Conservation (phyloP, 2,888 invertebrate genomes). For the Schizotus pectinicornis region DNA sequence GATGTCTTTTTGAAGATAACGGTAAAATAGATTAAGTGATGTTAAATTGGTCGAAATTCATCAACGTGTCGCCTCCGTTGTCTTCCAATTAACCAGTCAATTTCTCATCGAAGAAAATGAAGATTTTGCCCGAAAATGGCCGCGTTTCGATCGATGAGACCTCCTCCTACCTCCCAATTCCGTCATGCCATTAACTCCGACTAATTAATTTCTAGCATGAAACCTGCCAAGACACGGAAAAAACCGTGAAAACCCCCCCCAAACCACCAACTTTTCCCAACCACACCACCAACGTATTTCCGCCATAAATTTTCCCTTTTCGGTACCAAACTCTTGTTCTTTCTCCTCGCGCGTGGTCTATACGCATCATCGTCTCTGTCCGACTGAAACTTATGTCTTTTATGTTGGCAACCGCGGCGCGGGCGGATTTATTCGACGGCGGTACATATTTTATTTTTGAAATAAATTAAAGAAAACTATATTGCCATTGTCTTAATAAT, state of each 20-base stretch:
- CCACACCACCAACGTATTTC: not conserved
- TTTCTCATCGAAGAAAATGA: too few species aligned
- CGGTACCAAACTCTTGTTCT: conserved; percentile 3
- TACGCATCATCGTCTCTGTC: too few species aligned
- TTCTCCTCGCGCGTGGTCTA: too few species aligned
- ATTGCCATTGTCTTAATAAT: conserved; percentile 46
- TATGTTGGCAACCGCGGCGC: conserved; percentile 12
- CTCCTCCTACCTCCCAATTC: not conserved
- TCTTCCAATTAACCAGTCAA: too few species aligned
- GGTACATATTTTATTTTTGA: conserved; percentile 48
- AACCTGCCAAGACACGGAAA: conserved; percentile 8
- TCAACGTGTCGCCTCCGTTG: too few species aligned
- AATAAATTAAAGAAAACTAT: conserved; percentile 51
- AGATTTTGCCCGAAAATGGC: too few species aligned
- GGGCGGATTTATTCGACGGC: conserved; percentile 11
- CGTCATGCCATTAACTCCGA: conserved; percentile 20
- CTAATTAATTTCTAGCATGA: conserved; percentile 25
- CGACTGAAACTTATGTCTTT: conserved; percentile 11
- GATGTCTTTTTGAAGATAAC: too few species aligned
- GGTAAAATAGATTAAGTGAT: too few species aligned
- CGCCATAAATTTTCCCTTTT: conserved; percentile 14
- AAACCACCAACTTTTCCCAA: not conserved
- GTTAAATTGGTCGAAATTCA: too few species aligned
- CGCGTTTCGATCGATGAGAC: too few species aligned
- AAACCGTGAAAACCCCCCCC: not conserved